Evolutionary conservation across 2,113 vertebrate species (phyloP).

Genomic region (Turdus rufiventris): DNA sequence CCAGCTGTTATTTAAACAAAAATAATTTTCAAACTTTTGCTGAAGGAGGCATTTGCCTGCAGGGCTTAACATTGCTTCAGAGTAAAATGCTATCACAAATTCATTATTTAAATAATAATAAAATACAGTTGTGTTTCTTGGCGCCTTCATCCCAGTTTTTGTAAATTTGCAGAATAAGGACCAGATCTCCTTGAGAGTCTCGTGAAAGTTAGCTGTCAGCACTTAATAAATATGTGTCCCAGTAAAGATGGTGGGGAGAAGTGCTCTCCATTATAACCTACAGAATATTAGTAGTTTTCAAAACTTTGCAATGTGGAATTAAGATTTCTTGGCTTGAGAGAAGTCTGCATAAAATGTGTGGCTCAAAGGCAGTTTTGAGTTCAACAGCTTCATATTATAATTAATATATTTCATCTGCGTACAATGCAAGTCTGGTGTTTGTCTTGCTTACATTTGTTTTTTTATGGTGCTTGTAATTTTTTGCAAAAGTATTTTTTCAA

Average conservation of each 20-base stretch:
- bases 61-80: not conserved
- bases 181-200: conserved; percentile 14
- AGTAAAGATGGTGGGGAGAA: not conserved
- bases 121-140: conserved; percentile 40
- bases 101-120: conserved; percentile 39
- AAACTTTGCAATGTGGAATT: not conserved
- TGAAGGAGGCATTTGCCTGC: conserved; percentile 1
- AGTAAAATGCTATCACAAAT: conserved; percentile 5
- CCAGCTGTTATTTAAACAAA: conserved; percentile 32
- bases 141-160: not conserved
- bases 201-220: conserved; percentile 36
- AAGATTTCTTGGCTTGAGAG: not conserved
- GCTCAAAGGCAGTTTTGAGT: conserved; percentile 1
- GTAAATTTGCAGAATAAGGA: conserved; percentile 2
- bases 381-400: conserved; percentile 11
- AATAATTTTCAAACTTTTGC: not conserved
- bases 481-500: not conserved
- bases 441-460: conserved; percentile 2
- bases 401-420: conserved; percentile 22
- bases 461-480: not conserved
- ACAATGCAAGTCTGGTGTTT: not conserved
- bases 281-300: not conserved
- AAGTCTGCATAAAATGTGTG: conserved; percentile 12
- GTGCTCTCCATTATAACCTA: not conserved
- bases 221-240: conserved; percentile 31